Evolutionary conservation across 64 coral and sea anemone genomes (phyloP).

Genomic region (Hydrozoanthus tunicans): DNA sequence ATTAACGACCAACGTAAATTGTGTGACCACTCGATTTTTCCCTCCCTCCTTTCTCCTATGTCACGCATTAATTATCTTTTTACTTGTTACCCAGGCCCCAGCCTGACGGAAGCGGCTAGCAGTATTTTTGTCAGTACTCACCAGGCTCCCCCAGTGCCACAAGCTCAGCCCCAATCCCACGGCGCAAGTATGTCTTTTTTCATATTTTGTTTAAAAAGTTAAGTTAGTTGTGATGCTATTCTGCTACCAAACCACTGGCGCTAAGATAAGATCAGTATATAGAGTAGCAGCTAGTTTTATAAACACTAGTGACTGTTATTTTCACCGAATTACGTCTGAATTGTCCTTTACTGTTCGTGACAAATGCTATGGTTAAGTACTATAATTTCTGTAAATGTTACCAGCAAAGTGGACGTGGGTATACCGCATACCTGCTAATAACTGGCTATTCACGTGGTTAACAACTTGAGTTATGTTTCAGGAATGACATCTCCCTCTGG

Average conservation of each 20-base stretch:
- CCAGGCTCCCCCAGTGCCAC: background rate
- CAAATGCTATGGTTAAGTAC: no score
- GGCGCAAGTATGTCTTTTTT: background rate
- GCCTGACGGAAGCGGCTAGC: conserved; percentile 76
- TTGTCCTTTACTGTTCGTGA: no score
- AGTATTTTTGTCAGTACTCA: conserved; percentile 59
- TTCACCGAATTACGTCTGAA: no score
- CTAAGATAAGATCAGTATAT: background rate
- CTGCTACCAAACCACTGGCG: background rate
- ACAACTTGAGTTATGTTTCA: background rate
- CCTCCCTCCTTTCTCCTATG: no score
- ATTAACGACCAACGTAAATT: no score
- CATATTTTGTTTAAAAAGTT: background rate
- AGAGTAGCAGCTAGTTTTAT: background rate
- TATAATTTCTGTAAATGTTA: background rate
- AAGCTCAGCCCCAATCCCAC: background rate
- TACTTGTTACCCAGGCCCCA: conserved; percentile 29
- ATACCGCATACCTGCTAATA: background rate
- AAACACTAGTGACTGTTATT: no score
- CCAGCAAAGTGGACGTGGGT: background rate
- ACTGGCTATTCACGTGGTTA: no score
- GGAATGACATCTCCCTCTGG: conserved; percentile 28
- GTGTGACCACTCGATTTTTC: no score
- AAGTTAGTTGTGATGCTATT: background rate
- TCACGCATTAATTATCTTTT: background rate